phyloP scores from a whole-genome alignment of 1,140 invertebrate species.

The Meloidogyne exigua region DNA sequence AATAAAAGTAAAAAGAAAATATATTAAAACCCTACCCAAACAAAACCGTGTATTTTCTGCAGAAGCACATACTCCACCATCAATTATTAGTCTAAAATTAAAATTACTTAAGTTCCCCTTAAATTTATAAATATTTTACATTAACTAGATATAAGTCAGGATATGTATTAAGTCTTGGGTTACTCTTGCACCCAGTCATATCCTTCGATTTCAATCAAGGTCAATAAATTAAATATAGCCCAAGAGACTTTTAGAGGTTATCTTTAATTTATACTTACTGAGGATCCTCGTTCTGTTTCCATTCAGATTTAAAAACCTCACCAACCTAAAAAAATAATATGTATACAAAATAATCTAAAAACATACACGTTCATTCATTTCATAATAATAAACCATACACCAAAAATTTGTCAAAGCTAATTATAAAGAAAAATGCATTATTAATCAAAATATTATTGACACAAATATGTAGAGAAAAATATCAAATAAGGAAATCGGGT shows the following conservation, averaged over 20 bases:
- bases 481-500: too few relatives aligned
- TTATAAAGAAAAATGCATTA: background rate
- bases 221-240: too few relatives aligned
- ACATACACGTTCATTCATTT: slow-evolving; percentile 21
- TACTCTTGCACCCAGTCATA: too few relatives aligned
- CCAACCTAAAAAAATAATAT: slow-evolving; percentile 2
- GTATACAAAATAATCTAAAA: background rate
- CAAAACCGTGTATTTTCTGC: slow-evolving; percentile 22
- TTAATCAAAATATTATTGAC: too few relatives aligned
- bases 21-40: background rate
- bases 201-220: too few relatives aligned
- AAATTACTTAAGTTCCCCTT: background rate
- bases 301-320: slow-evolving; percentile 25
- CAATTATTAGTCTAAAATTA: slow-evolving; percentile 11
- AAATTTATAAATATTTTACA: too few relatives aligned
- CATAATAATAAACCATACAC: slow-evolving; percentile 27
- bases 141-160: too few relatives aligned
- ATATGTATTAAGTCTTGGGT: too few relatives aligned
- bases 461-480: too few relatives aligned
- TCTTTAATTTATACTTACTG: background rate
- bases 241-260: too few relatives aligned
- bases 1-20: background rate
- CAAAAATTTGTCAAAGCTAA: slow-evolving; percentile 17
- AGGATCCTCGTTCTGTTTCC: slow-evolving; percentile 8
- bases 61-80: slow-evolving; percentile 15